Percentiles rank a stretch among this genome's conserved stretches.
phyloP scores from a whole-genome alignment of 2,888 invertebrate genomes.

The Dolichopus griseipennis region DNA sequence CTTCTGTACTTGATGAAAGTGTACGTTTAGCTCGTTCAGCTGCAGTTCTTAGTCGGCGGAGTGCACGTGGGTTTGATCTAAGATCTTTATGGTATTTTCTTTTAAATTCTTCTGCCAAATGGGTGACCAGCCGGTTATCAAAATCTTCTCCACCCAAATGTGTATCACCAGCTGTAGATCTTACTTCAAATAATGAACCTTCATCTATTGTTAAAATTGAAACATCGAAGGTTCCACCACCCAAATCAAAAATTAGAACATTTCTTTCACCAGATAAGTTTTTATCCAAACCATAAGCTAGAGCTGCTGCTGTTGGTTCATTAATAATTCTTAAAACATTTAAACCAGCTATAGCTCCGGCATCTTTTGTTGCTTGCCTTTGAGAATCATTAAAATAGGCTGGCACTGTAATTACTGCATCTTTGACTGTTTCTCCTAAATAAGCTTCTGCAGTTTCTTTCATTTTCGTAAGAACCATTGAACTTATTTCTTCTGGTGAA shows the following conservation, averaged over 20 bases:
- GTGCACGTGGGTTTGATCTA: slow-evolving; percentile 52
- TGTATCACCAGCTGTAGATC: slow-evolving; percentile 87
- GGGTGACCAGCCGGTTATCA: slow-evolving; percentile 76
- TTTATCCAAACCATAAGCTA: slow-evolving; percentile 84
- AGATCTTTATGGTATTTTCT: slow-evolving; percentile 64
- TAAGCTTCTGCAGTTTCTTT: slow-evolving; percentile 85
- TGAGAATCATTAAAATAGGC: slow-evolving; percentile 87
- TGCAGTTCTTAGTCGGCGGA: slow-evolving; percentile 61
- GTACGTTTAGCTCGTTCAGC: slow-evolving; percentile 72
- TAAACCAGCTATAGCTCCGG: slow-evolving; percentile 81
- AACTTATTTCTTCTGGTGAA: slow-evolving; percentile 82
- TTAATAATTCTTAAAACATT: slow-evolving; percentile 87
- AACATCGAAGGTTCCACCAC: slow-evolving; percentile 90
- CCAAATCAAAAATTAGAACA: slow-evolving; percentile 54
- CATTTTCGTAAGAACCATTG: slow-evolving; percentile 89
- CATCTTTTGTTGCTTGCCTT: slow-evolving; percentile 86
- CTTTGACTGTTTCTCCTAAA: slow-evolving; percentile 70
- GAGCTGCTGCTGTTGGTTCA: slow-evolving; percentile 85
- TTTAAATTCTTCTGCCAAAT: slow-evolving; percentile 80
- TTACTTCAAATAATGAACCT: slow-evolving; percentile 77
- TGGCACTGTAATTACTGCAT: slow-evolving; percentile 83
- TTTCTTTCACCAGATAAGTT: slow-evolving; percentile 72
- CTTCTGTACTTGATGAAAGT: slow-evolving; percentile 68
- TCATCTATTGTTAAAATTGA: slow-evolving; percentile 91
- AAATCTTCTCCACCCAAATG: slow-evolving; percentile 88